Conservation (phyloP, 1,140 invertebrate genomes). For the Drosophila willistoni region DNA sequence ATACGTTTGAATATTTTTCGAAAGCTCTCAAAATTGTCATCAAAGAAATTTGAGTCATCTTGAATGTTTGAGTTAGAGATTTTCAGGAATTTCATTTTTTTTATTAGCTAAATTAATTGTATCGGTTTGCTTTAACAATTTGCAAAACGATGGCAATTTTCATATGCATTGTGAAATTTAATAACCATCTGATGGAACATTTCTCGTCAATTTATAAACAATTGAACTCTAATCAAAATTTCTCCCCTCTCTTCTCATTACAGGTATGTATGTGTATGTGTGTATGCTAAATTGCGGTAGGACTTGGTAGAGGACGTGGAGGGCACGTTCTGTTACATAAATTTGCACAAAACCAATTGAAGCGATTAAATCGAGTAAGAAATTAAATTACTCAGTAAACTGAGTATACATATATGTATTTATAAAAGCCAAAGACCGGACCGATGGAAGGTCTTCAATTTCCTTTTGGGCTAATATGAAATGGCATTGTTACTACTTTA, state of each 20-base stretch:
- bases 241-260: constrained; percentile 35
- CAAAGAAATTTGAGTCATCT: too few species aligned
- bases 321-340: constrained; percentile 13
- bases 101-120: too few species aligned
- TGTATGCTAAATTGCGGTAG: background rate
- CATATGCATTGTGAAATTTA: constrained; percentile 1
- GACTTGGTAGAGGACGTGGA: background rate
- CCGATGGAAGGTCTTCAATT: constrained; percentile 11
- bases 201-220: constrained; percentile 31
- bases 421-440: constrained; percentile 22
- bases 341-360: constrained; percentile 45
- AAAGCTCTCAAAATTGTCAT: too few species aligned
- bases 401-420: constrained; percentile 14
- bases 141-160: background rate
- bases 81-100: too few species aligned
- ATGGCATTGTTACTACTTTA: constrained; percentile 70
- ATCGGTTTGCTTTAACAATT: background rate
- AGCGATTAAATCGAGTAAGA: constrained; percentile 61
- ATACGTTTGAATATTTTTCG: too few species aligned
- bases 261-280: constrained; percentile 51
- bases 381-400: constrained; percentile 50
- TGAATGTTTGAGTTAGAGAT: too few species aligned
- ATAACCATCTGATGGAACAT: background rate
- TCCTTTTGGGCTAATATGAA: constrained; percentile 54
- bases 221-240: constrained; percentile 51